Evolutionary conservation across 1,140 invertebrate species (phyloP).

Genomic region (Wiebesia pumilae): DNA sequence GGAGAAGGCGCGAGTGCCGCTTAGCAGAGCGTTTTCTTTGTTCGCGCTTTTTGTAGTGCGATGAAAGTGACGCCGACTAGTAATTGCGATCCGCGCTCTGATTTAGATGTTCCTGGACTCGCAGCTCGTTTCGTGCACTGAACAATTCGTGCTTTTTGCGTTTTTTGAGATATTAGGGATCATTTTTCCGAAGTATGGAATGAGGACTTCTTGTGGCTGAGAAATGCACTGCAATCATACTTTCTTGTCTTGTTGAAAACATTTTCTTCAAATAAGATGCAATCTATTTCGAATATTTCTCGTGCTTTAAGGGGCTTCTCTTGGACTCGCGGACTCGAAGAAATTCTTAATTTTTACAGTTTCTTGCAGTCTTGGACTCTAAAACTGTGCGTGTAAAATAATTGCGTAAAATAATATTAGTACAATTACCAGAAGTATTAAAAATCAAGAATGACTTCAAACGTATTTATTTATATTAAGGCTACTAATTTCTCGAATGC

Average conservation of each 20-base stretch:
- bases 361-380: neutral
- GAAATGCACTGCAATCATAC: slow-evolving; percentile 16
- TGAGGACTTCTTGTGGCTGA: neutral
- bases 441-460: neutral
- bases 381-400: slow-evolving; percentile 6
- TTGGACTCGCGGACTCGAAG: neutral
- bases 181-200: neutral
- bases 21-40: neutral
- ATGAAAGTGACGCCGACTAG: slow-evolving; percentile 17
- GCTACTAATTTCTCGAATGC: neutral
- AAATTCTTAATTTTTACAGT: neutral
- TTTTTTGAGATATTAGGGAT: slow-evolving; percentile 6
- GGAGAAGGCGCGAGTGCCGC: too few species aligned
- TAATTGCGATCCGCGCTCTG: slow-evolving; percentile 14
- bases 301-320: neutral
- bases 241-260: slow-evolving; percentile 1
- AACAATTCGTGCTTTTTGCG: neutral
- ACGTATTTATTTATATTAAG: neutral
- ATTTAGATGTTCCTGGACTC: slow-evolving; percentile 1
- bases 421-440: slow-evolving; percentile 3
- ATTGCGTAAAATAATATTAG: neutral
- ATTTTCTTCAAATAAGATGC: slow-evolving; percentile 20
- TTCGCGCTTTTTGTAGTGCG: neutral
- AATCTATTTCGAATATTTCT: slow-evolving; percentile 22
- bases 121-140: neutral